phyloP scores from a whole-genome alignment of 2,113 vertebrate species.

The Chinchilla lanigera region DNA sequence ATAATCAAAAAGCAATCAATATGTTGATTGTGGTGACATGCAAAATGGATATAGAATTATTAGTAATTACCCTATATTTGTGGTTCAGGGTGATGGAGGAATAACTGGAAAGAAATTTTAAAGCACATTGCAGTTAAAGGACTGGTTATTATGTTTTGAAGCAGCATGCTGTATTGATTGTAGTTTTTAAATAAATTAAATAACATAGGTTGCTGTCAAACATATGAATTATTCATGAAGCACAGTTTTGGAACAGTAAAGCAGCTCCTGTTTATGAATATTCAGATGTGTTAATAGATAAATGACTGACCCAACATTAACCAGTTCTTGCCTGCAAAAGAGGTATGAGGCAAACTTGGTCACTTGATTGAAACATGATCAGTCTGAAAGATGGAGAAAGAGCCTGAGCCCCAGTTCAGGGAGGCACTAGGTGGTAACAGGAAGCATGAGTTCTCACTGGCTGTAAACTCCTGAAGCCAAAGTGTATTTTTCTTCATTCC shows the following conservation, averaged over 20 bases:
- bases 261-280: constrained; percentile 73
- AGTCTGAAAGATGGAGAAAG: background rate
- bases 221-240: constrained; percentile 76
- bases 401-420: background rate
- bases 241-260: constrained; percentile 52
- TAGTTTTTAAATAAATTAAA: constrained; percentile 79
- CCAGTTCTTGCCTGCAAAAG: constrained; percentile 2
- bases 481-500: background rate
- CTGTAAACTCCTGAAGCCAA: background rate
- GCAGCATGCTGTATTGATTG: constrained; percentile 64
- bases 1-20: constrained; percentile 84
- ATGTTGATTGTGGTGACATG: constrained; percentile 81
- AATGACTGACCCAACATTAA: constrained; percentile 50
- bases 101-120: constrained; percentile 59
- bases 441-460: background rate
- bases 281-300: constrained; percentile 67
- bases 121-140: constrained; percentile 35
- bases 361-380: background rate
- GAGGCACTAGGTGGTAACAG: background rate
- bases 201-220: constrained; percentile 76
- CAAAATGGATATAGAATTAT: constrained; percentile 77
- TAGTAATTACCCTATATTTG: constrained; percentile 79
- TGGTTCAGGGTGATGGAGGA: constrained; percentile 59
- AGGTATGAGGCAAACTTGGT: background rate
- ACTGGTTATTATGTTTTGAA: constrained; percentile 53